A percentile compares a stretch with the other conserved stretches of the same genome.
Evolutionary conservation across 2,888 invertebrate genomes (phyloP).

Genomic region (Drosophila phalerata): DNA sequence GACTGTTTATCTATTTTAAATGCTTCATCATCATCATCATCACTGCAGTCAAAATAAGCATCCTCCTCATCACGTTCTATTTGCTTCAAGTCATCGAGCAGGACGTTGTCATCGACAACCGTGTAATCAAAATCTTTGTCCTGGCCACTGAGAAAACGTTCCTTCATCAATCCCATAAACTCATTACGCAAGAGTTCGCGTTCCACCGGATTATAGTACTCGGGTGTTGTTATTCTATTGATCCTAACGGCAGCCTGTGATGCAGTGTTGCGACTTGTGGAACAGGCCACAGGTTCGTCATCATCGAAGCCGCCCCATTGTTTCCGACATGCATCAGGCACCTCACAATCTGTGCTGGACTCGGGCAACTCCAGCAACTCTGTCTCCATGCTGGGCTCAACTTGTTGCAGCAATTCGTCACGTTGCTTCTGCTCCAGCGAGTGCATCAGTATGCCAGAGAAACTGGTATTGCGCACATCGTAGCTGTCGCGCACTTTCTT

Average conservation of each 20-base stretch:
- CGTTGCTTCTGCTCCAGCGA: constrained; percentile 91
- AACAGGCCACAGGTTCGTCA: constrained; percentile 82
- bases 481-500: constrained; percentile 88
- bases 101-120: constrained; percentile 92
- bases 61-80: constrained; percentile 94
- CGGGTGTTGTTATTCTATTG: constrained; percentile 45
- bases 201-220: constrained; percentile 86
- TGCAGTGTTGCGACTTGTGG: constrained; percentile 54
- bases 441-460: constrained; percentile 92
- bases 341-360: constrained; percentile 69
- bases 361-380: not conserved
- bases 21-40: constrained; percentile 85
- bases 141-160: constrained; percentile 92
- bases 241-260: not conserved
- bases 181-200: constrained; percentile 90
- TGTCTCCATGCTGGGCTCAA: constrained; percentile 9
- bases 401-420: constrained; percentile 86
- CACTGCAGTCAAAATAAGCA: constrained; percentile 94
- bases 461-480: constrained; percentile 87
- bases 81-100: constrained; percentile 91
- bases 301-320: constrained; percentile 88
- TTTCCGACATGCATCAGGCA: constrained; percentile 80
- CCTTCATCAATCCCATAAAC: constrained; percentile 94
- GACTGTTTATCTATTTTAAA: constrained; percentile 14
- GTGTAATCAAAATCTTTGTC: constrained; percentile 94